These are phyloP conservation scores for Artibeus jamaicensis DNA, from an alignment of 2,797 vertebrate genomes.

Conservation along the genomic window DNA sequence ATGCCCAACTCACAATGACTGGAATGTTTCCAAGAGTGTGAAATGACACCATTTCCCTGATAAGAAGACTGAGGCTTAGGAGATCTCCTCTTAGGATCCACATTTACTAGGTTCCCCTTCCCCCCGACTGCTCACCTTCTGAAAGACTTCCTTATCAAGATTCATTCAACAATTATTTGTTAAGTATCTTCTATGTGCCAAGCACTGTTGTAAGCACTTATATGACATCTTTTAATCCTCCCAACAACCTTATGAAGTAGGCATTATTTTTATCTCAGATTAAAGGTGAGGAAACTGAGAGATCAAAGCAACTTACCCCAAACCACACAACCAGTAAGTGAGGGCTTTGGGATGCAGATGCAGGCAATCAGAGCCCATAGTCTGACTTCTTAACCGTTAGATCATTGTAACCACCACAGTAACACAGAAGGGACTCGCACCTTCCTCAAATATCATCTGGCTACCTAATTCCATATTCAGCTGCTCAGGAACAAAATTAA, in stretches of 20 bases:
- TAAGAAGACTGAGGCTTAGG: background rate
- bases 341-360: background rate
- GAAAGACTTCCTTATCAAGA: background rate
- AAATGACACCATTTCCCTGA: background rate
- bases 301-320: background rate
- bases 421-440: background rate
- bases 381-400: background rate
- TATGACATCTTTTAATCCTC: background rate
- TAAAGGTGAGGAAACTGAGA: background rate
- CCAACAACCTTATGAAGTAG: background rate
- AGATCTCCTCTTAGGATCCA: background rate
- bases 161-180: background rate
- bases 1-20: background rate
- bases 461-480: background rate
- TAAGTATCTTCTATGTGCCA: background rate
- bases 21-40: background rate
- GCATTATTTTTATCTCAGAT: background rate
- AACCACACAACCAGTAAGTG: background rate
- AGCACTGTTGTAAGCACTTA: background rate
- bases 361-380: background rate
- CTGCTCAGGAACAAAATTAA: background rate
- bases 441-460: background rate
- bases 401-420: fast-evolving
- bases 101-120: background rate
- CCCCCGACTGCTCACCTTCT: background rate